Percentiles rank a stretch among this genome's conserved stretches.
Evolutionary conservation across 2,797 vertebrate genomes (phyloP).

Genomic region (Rhynchotus rufescens): DNA sequence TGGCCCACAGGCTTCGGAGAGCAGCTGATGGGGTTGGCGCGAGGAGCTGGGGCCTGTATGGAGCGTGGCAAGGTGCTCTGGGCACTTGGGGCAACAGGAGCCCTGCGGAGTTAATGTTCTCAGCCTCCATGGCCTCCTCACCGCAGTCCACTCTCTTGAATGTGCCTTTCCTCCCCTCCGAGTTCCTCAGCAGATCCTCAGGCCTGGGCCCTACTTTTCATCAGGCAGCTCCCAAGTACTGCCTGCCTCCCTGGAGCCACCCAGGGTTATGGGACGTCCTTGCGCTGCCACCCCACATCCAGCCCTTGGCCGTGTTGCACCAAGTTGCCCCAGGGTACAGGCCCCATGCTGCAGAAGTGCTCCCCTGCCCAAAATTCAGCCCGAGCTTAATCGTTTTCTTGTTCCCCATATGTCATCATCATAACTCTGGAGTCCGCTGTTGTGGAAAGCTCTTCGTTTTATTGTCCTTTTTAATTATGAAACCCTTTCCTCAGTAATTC

Average conservation of each 20-base stretch:
- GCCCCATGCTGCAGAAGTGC: neutral
- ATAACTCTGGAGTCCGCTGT: conserved; percentile 39
- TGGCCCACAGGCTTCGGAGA: neutral
- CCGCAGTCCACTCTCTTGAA: rapidly evolving
- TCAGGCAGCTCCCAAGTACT: neutral
- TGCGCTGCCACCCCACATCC: neutral
- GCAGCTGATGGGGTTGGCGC: rapidly evolving
- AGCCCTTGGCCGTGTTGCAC: neutral
- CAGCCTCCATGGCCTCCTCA: neutral
- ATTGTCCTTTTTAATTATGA: conserved; percentile 71
- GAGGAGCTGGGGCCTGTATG: neutral
- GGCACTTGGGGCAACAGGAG: neutral
- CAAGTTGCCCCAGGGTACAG: neutral
- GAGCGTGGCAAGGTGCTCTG: neutral
- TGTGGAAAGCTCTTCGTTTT: conserved; percentile 66
- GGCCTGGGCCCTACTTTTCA: neutral
- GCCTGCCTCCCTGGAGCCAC: neutral
- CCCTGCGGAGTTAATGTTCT: rapidly evolving
- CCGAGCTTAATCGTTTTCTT: conserved; percentile 29
- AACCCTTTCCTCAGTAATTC: conserved; percentile 72
- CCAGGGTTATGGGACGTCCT: neutral
- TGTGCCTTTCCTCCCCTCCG: rapidly evolving
- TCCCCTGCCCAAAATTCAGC: neutral
- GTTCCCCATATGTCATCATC: conserved; percentile 39
- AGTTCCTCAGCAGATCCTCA: neutral